Evolutionary conservation across 2,888 invertebrate species (phyloP).

Genomic region (Danaus chrysippus): DNA sequence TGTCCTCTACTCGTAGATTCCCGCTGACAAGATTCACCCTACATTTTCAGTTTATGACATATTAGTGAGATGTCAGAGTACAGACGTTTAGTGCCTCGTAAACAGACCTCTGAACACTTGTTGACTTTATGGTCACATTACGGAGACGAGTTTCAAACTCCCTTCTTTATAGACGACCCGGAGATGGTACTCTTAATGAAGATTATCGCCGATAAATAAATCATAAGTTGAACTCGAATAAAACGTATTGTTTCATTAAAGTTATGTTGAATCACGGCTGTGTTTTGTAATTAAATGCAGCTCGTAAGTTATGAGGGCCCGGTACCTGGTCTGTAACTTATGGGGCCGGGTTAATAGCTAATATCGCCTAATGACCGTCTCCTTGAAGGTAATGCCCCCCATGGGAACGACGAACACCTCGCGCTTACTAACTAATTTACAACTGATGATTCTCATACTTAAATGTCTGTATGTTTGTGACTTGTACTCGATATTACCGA

Average conservation of each 20-base stretch:
- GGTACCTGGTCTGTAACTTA: slow-evolving; percentile 6
- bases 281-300: slow-evolving; percentile 26
- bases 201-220: too few species aligned
- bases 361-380: slow-evolving; percentile 78
- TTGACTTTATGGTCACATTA: slow-evolving; percentile 57
- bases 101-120: slow-evolving; percentile 71
- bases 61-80: slow-evolving; percentile 68
- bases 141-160: slow-evolving; percentile 35
- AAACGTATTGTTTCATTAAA: neutral
- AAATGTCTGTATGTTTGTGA: slow-evolving; percentile 30
- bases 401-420: slow-evolving; percentile 54
- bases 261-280: slow-evolving; percentile 9
- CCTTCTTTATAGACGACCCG: slow-evolving; percentile 33
- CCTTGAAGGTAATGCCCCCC: slow-evolving; percentile 72
- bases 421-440: slow-evolving; percentile 48
- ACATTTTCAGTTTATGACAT: slow-evolving; percentile 60
- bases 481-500: neutral
- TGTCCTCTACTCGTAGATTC: slow-evolving; percentile 31
- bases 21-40: slow-evolving; percentile 37
- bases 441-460: slow-evolving; percentile 38
- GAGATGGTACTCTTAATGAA: too few species aligned
- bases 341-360: slow-evolving; percentile 74
- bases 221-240: neutral
- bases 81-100: slow-evolving; percentile 65
- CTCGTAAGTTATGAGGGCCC: slow-evolving; percentile 57